Percentiles rank a stretch among this genome's conserved stretches.
Evolutionary conservation across 2,888 invertebrate genomes (phyloP).

Genomic region (Eutolmus rufibarbis): DNA sequence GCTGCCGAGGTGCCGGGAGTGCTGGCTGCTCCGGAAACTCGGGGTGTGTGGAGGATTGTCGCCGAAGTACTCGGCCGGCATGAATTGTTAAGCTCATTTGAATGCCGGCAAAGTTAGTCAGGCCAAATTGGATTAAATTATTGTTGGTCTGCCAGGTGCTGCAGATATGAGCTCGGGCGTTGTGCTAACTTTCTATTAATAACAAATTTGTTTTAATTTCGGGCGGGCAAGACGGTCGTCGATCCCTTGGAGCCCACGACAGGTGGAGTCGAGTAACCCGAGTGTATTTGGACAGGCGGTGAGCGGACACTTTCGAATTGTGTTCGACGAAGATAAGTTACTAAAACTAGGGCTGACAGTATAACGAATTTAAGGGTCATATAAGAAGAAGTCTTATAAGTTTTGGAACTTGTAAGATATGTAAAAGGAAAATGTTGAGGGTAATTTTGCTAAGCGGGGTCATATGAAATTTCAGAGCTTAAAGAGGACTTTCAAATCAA

Average conservation of each 20-base stretch:
- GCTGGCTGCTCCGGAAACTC: not conserved
- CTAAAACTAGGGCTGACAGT: not conserved
- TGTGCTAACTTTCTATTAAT: constrained; percentile 22
- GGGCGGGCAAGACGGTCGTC: not conserved
- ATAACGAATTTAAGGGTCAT: not conserved
- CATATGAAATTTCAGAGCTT: not conserved
- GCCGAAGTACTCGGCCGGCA: not conserved
- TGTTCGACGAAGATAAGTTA: not conserved
- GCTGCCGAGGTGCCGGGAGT: not conserved
- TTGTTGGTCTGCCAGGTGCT: not conserved
- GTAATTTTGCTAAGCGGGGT: not conserved
- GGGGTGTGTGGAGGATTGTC: not conserved
- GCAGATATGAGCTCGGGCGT: not conserved
- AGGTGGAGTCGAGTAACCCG: not conserved
- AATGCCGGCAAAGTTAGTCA: not conserved
- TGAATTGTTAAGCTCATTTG: constrained; percentile 26
- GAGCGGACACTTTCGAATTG: not conserved
- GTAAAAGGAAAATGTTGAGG: not conserved
- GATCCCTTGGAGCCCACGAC: not conserved
- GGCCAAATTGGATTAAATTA: constrained; percentile 19
- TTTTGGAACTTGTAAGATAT: not conserved
- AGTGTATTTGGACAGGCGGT: not conserved
- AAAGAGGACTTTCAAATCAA: not conserved
- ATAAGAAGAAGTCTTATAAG: not conserved
- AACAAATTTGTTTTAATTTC: constrained; percentile 21